Evolutionary conservation across 2,113 vertebrate species (phyloP).

Genomic region (Arizona elegans): DNA sequence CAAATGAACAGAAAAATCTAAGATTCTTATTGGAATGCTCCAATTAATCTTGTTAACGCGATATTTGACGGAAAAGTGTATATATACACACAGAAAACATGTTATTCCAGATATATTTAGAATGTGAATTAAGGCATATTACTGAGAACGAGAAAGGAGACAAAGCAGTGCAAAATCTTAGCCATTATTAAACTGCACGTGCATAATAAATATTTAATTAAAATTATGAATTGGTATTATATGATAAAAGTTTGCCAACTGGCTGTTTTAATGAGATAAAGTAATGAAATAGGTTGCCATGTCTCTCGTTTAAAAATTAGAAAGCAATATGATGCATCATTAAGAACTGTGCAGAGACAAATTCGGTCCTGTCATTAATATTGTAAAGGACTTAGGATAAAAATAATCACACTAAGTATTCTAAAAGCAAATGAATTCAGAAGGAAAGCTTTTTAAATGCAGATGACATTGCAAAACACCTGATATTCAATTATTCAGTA

Average conservation of each 20-base stretch:
- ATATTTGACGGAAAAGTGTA: neutral
- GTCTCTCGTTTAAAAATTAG: neutral
- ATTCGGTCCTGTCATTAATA: neutral
- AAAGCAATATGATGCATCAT: neutral
- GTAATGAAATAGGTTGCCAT: neutral
- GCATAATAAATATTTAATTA: constrained; percentile 8
- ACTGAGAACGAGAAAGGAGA: neutral
- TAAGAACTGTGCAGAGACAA: neutral
- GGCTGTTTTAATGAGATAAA: neutral
- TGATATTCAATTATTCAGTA: neutral
- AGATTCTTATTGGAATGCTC: constrained; percentile 38
- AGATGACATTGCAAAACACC: neutral
- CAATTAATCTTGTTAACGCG: constrained; percentile 29
- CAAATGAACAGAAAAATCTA: constrained; percentile 39
- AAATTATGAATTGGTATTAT: neutral
- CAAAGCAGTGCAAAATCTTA: neutral
- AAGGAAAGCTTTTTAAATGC: neutral
- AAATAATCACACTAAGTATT: neutral
- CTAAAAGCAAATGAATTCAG: neutral
- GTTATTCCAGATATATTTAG: neutral
- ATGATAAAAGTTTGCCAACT: neutral
- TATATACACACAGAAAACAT: neutral
- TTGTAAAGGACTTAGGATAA: neutral
- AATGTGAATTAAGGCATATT: neutral
- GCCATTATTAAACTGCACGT: neutral